A percentile compares a stretch with the other conserved stretches of the same genome.
Evolutionary conservation across 2,888 invertebrate genomes (phyloP).

Genomic region (Apamea sordens): DNA sequence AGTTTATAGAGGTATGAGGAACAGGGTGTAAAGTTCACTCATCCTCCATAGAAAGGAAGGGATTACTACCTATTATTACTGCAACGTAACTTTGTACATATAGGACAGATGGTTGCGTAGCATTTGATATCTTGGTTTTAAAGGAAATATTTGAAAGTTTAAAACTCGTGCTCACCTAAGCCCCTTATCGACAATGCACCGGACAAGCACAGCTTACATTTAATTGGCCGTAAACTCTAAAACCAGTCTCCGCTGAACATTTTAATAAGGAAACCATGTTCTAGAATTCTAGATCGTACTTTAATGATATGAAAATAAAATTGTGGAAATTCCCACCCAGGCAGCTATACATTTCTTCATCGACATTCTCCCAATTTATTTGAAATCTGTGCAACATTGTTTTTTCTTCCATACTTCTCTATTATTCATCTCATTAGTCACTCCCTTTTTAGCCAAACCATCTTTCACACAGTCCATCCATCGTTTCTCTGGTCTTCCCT

Average conservation of each 20-base stretch:
- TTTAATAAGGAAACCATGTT: slow-evolving; percentile 41
- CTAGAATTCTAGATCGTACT: slow-evolving; percentile 25
- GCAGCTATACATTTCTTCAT: neutral
- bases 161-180: slow-evolving; percentile 31
- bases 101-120: neutral
- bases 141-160: slow-evolving; percentile 22
- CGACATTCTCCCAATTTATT: neutral
- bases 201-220: slow-evolving; percentile 43
- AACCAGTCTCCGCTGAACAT: slow-evolving; percentile 35
- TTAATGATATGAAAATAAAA: slow-evolving; percentile 6
- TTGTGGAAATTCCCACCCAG: neutral
- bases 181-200: slow-evolving; percentile 40
- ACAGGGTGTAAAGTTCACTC: neutral
- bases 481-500: neutral
- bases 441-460: neutral
- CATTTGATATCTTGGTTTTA: neutral
- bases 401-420: neutral
- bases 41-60: neutral
- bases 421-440: neutral
- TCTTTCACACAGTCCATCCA: neutral
- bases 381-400: neutral
- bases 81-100: neutral
- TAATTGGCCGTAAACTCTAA: slow-evolving; percentile 50
- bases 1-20: neutral
- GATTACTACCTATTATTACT: neutral